phyloP scores from a whole-genome alignment of 2,888 invertebrate genomes.

The Geotrupes spiniger region DNA sequence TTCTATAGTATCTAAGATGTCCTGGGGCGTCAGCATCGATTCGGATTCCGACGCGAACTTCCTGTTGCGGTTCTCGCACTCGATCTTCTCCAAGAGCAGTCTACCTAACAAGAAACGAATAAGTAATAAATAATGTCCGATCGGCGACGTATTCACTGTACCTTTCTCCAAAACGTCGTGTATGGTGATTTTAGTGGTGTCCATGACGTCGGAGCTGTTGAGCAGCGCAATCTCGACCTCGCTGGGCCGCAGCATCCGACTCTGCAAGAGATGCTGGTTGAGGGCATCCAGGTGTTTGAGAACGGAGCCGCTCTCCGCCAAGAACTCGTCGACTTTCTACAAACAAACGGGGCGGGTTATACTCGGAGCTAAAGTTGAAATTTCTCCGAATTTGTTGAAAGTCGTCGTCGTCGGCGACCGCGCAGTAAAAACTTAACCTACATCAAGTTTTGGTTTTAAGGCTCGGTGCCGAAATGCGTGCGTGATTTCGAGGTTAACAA shows the following conservation, averaged over 20 bases:
- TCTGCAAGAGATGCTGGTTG: slow-evolving; percentile 56
- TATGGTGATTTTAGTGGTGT: slow-evolving; percentile 52
- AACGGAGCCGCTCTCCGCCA: slow-evolving; percentile 58
- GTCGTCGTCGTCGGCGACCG: too few species aligned
- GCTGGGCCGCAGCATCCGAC: slow-evolving; percentile 55
- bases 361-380: too few species aligned
- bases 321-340: slow-evolving; percentile 68
- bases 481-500: too few species aligned
- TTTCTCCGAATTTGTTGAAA: too few species aligned
- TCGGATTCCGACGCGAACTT: slow-evolving; percentile 47
- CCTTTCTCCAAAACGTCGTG: slow-evolving; percentile 53
- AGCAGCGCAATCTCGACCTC: slow-evolving; percentile 58
- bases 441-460: too few species aligned
- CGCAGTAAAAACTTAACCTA: too few species aligned
- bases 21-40: slow-evolving; percentile 56
- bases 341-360: slow-evolving; percentile 13
- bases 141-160: slow-evolving; percentile 39
- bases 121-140: not conserved
- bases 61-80: slow-evolving; percentile 47
- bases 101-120: slow-evolving; percentile 40
- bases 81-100: slow-evolving; percentile 48
- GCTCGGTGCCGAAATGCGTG: too few species aligned
- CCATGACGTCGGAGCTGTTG: slow-evolving; percentile 55
- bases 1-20: slow-evolving; percentile 59
- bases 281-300: slow-evolving; percentile 62